Evolutionary conservation across 2,888 invertebrate genomes (phyloP).

Genomic region (Pachycephus smyrnensis): DNA sequence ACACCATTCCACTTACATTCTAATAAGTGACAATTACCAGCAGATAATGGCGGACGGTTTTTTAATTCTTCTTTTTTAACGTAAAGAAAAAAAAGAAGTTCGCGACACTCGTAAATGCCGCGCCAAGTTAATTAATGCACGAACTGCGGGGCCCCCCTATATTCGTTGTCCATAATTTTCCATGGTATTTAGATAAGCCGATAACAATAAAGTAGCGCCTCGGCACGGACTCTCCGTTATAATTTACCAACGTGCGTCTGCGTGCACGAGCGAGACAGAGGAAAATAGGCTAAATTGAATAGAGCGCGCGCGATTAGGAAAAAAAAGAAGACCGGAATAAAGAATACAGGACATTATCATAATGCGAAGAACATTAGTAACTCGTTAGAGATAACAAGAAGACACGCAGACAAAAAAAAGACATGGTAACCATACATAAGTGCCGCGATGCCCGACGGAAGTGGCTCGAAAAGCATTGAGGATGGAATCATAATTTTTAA

Average conservation of each 20-base stretch:
- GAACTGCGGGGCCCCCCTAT: background rate
- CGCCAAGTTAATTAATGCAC: background rate
- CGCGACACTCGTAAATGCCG: background rate
- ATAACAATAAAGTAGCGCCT: conserved; percentile 28
- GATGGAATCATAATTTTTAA: background rate
- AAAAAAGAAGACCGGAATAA: background rate
- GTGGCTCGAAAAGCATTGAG: background rate
- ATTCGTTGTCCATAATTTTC: conserved; percentile 26
- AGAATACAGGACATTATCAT: conserved; percentile 22
- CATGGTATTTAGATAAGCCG: conserved; percentile 32
- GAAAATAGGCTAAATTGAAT: background rate
- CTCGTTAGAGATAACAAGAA: conserved; percentile 20
- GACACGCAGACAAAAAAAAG: background rate
- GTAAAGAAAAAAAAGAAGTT: background rate
- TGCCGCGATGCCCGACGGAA: background rate
- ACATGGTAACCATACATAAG: background rate
- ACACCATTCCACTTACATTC: background rate
- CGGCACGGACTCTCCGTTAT: conserved; percentile 22
- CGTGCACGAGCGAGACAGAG: background rate
- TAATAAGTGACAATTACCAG: background rate
- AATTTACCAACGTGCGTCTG: conserved; percentile 25
- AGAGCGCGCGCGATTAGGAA: background rate
- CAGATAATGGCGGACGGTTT: background rate
- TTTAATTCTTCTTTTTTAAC: background rate
- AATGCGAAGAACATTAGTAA: conserved; percentile 21